Percentiles rank a stretch among this genome's conserved stretches.
phyloP scores from a whole-genome alignment of 2,888 invertebrate genomes.

The Lasioglossum zephyrum region DNA sequence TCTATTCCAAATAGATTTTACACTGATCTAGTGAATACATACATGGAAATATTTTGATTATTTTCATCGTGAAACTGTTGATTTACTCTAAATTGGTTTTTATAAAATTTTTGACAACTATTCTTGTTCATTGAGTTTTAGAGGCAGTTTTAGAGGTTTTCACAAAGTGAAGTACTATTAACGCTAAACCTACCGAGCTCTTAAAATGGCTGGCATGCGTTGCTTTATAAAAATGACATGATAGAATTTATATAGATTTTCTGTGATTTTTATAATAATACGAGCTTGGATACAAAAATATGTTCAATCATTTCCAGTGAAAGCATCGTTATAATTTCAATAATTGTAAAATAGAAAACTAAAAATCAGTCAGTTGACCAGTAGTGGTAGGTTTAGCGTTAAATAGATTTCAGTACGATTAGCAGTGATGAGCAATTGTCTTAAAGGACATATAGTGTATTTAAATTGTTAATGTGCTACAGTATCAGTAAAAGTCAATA shows the following conservation, averaged over 20 bases:
- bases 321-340: too few species aligned
- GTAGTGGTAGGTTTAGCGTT: not conserved
- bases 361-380: too few species aligned
- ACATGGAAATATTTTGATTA: not conserved
- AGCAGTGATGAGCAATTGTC: not conserved
- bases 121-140: not conserved
- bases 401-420: not conserved
- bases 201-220: too few species aligned
- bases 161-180: not conserved
- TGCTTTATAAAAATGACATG: too few species aligned
- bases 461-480: not conserved
- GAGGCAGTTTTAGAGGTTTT: not conserved
- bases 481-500: not conserved
- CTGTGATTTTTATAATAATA: too few species aligned
- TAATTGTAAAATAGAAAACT: too few species aligned
- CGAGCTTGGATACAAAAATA: too few species aligned
- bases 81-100: not conserved
- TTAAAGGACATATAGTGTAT: not conserved
- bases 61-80: slow-evolving; percentile 1
- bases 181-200: too few species aligned
- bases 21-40: not conserved
- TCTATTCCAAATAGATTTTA: not conserved
- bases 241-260: too few species aligned
- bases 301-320: too few species aligned
- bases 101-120: not conserved